phyloP scores from a whole-genome alignment of 1,140 invertebrate genomes.

The Ruditapes philippinarum region DNA sequence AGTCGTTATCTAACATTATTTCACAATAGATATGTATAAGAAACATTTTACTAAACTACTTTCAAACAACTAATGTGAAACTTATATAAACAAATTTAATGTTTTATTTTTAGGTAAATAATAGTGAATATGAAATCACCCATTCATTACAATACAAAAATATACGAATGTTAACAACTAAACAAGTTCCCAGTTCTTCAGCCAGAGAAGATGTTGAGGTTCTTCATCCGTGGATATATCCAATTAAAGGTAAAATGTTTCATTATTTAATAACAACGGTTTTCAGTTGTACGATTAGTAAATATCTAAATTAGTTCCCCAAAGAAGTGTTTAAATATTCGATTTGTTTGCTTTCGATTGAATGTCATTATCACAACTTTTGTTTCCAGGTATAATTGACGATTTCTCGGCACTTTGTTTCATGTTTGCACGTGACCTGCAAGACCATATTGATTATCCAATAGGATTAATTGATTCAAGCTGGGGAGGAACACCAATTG shows the following conservation, averaged over 20 bases:
- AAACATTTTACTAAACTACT: too few species aligned
- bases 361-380: too few species aligned
- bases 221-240: neutral
- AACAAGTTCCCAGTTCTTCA: neutral
- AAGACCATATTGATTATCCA: neutral
- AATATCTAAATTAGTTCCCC: too few species aligned
- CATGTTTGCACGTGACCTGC: slow-evolving; percentile 4
- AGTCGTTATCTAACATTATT: too few species aligned
- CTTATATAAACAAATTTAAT: too few species aligned
- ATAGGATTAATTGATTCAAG: slow-evolving; percentile 24
- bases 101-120: neutral
- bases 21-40: too few species aligned
- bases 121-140: neutral
- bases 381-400: slow-evolving; percentile 8
- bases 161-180: slow-evolving; percentile 4
- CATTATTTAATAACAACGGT: too few species aligned
- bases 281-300: too few species aligned
- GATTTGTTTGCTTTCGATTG: too few species aligned
- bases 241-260: neutral
- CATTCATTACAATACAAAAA: neutral
- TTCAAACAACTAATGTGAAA: too few species aligned
- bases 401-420: slow-evolving; percentile 38
- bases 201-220: neutral
- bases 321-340: too few species aligned
- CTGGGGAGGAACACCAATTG: slow-evolving; percentile 35